Percentiles rank a stretch among this genome's conserved stretches.
These are phyloP conservation scores for Synanthedon vespiformis DNA, from an alignment of 2,888 invertebrate species.

Conservation along the genomic window DNA sequence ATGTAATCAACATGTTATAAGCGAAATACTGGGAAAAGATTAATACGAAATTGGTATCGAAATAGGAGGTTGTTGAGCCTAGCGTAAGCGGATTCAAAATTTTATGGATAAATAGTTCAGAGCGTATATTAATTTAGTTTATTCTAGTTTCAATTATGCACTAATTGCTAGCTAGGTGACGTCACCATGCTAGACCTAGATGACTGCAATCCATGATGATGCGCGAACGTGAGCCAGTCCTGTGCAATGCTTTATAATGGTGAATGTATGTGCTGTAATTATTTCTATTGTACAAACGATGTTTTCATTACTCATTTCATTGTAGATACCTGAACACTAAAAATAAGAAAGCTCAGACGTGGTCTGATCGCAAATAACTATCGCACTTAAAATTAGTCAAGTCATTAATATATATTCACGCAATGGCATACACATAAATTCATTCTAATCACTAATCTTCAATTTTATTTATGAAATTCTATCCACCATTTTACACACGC, in stretches of 20 bases:
- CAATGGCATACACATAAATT: too few species aligned
- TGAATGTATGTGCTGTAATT: conserved; percentile 48
- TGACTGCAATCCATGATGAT: conserved; percentile 53
- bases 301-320: background rate
- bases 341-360: too few species aligned
- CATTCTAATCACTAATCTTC: too few species aligned
- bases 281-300: background rate
- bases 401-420: too few species aligned
- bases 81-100: conserved; percentile 36
- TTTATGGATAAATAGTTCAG: background rate
- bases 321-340: too few species aligned
- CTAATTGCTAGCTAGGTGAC: conserved; percentile 61
- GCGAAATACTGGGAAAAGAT: too few species aligned
- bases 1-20: too few species aligned
- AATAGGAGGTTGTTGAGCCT: conserved; percentile 43
- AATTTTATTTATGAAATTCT: too few species aligned
- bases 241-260: conserved; percentile 64
- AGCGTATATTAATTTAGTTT: background rate
- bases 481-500: too few species aligned
- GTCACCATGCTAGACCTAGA: conserved; percentile 62
- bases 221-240: conserved; percentile 52
- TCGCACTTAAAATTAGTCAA: too few species aligned
- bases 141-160: conserved; percentile 27
- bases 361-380: too few species aligned
- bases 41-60: conserved; percentile 43